A percentile compares a stretch with the other conserved stretches of the same genome.
phyloP scores from a whole-genome alignment of 2,797 vertebrate species.

The Gadopsis marmoratus region DNA sequence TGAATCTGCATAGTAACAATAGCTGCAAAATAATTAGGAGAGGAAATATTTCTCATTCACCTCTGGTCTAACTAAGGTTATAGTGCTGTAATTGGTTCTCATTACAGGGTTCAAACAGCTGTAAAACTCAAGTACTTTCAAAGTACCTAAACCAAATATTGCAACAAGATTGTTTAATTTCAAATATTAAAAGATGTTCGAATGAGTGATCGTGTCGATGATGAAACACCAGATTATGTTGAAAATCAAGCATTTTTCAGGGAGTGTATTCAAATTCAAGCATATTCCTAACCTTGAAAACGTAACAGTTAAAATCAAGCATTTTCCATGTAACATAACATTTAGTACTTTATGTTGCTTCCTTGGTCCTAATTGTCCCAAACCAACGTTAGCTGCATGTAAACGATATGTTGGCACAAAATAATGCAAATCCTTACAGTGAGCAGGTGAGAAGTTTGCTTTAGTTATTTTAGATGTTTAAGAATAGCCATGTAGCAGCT shows the following conservation, averaged over 20 bases:
- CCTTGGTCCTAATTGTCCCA: background rate
- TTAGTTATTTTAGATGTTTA: slow-evolving; percentile 75
- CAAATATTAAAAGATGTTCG: too few relatives aligned
- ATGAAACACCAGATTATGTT: too few relatives aligned
- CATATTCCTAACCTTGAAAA: too few relatives aligned
- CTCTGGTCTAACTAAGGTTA: background rate
- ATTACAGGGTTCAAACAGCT: background rate
- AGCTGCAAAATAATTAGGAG: background rate
- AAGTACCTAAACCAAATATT: too few relatives aligned
- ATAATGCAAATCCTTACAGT: slow-evolving; percentile 55
- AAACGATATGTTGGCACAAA: slow-evolving; percentile 52
- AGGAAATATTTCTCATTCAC: background rate
- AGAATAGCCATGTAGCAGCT: slow-evolving; percentile 74
- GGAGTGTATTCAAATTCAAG: too few relatives aligned
- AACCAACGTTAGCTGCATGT: slow-evolving; percentile 18
- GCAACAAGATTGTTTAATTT: too few relatives aligned
- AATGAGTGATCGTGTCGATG: too few relatives aligned
- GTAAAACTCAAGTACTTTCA: too few relatives aligned
- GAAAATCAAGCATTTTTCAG: too few relatives aligned
- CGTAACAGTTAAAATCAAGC: too few relatives aligned
- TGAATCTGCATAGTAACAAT: background rate
- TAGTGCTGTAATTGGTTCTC: background rate
- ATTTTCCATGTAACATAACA: background rate
- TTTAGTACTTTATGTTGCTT: background rate
- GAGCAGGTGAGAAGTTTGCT: slow-evolving; percentile 41